Conservation (phyloP, 2,113 vertebrate genomes). For the Galemys pyrenaicus region DNA sequence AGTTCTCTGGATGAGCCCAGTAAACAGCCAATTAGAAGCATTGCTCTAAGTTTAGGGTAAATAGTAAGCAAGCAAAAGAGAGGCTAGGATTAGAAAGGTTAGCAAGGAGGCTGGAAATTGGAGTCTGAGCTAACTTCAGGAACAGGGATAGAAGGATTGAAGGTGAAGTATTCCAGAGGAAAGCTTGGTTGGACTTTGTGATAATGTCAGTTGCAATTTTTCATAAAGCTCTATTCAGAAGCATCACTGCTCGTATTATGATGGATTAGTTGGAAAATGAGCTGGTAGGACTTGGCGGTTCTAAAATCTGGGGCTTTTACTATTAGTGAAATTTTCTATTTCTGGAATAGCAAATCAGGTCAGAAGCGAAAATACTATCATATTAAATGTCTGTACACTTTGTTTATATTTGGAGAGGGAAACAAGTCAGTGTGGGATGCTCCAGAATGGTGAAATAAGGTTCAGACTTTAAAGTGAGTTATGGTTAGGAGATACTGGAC, state of each 20-base stretch:
- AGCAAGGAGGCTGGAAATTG: conserved; percentile 17
- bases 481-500: conserved; percentile 47
- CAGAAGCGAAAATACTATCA: not conserved
- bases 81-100: conserved; percentile 58
- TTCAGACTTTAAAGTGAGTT: conserved; percentile 67
- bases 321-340: conserved; percentile 39
- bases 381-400: not conserved
- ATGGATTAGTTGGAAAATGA: conserved; percentile 53
- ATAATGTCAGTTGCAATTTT: conserved; percentile 61
- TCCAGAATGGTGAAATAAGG: conserved; percentile 59
- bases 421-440: conserved; percentile 29
- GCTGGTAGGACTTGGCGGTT: not conserved
- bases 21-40: not conserved
- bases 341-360: conserved; percentile 6
- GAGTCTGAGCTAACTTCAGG: conserved; percentile 61
- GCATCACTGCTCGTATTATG: conserved; percentile 9
- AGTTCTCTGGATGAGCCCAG: conserved; percentile 37
- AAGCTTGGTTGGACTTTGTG: conserved; percentile 44
- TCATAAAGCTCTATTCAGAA: conserved; percentile 57
- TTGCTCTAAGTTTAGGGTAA: not conserved
- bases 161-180: conserved; percentile 41
- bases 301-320: conserved; percentile 1
- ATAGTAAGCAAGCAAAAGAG: not conserved
- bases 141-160: conserved; percentile 58
- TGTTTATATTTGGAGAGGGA: conserved; percentile 15